Conservation (phyloP, 2,888 invertebrate species). For the Oscheius sp. region DNA sequence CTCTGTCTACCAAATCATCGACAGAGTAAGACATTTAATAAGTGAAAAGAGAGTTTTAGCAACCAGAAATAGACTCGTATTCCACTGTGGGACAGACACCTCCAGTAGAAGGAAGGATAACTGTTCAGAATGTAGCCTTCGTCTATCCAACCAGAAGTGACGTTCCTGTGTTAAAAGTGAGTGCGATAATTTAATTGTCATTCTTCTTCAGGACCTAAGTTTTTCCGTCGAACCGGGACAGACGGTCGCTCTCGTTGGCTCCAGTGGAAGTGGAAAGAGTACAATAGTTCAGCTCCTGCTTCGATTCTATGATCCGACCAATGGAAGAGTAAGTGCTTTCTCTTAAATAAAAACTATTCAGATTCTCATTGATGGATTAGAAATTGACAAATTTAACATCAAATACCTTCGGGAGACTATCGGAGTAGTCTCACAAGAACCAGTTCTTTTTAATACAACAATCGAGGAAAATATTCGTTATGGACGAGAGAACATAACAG, state of each 20-base stretch:
- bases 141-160: slow-evolving; percentile 72
- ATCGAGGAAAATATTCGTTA: slow-evolving; percentile 74
- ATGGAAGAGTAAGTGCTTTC: slow-evolving; percentile 35
- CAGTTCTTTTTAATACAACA: slow-evolving; percentile 76
- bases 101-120: slow-evolving; percentile 71
- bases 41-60: slow-evolving; percentile 36
- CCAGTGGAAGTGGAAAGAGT: slow-evolving; percentile 59
- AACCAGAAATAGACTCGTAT: slow-evolving; percentile 63
- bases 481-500: slow-evolving; percentile 48
- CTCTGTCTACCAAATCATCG: slow-evolving; percentile 73
- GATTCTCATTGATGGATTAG: slow-evolving; percentile 70
- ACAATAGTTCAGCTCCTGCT: slow-evolving; percentile 56
- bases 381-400: slow-evolving; percentile 72
- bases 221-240: slow-evolving; percentile 52
- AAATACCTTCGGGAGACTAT: slow-evolving; percentile 72
- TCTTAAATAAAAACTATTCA: not conserved
- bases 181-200: not conserved
- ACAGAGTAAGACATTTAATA: slow-evolving; percentile 64
- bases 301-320: slow-evolving; percentile 46
- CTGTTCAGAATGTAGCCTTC: slow-evolving; percentile 72
- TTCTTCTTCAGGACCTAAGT: slow-evolving; percentile 36
- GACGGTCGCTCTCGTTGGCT: slow-evolving; percentile 57
- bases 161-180: slow-evolving; percentile 65
- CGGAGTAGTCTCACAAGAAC: slow-evolving; percentile 71
- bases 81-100: slow-evolving; percentile 71